These are phyloP conservation scores for Gallinago paraguaiae DNA, from an alignment of 2,113 vertebrate genomes.

Conservation along the genomic window DNA sequence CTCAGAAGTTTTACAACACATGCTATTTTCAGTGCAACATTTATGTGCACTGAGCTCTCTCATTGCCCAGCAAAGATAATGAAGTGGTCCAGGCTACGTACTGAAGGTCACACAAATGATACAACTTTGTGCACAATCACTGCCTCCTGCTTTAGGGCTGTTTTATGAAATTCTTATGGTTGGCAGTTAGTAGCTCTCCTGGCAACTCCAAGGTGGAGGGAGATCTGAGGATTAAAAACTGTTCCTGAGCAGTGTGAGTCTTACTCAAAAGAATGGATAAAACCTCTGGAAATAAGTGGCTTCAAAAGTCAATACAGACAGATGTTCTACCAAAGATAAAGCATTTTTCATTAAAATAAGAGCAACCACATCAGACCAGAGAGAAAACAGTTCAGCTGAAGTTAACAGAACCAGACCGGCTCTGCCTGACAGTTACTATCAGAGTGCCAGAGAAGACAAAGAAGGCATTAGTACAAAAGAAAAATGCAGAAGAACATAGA, in stretches of 20 bases:
- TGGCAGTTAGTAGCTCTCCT: background rate
- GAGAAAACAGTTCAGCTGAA: slow-evolving; percentile 9
- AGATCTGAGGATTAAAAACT: slow-evolving; percentile 15
- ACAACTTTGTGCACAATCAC: background rate
- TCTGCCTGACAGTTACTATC: background rate
- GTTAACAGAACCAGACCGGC: background rate
- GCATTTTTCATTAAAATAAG: slow-evolving; percentile 42
- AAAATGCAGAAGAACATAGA: background rate
- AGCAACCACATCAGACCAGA: background rate
- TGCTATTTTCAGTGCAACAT: background rate
- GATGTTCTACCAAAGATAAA: slow-evolving; percentile 28
- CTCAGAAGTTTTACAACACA: slow-evolving; percentile 16
- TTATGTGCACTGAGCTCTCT: background rate
- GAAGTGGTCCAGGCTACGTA: background rate
- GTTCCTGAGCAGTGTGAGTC: background rate
- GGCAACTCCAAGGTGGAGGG: background rate
- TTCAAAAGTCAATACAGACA: slow-evolving; percentile 27
- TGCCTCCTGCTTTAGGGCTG: background rate
- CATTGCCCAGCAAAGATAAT: background rate
- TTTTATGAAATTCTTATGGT: background rate
- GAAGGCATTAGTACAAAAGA: background rate
- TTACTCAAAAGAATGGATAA: background rate
- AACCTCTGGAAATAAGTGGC: slow-evolving; percentile 24
- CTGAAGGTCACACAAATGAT: background rate
- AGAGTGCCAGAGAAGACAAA: background rate